Base-by-base conservation (phyloP, 2,113 vertebrate species). In the Struthio camelus region DNA sequence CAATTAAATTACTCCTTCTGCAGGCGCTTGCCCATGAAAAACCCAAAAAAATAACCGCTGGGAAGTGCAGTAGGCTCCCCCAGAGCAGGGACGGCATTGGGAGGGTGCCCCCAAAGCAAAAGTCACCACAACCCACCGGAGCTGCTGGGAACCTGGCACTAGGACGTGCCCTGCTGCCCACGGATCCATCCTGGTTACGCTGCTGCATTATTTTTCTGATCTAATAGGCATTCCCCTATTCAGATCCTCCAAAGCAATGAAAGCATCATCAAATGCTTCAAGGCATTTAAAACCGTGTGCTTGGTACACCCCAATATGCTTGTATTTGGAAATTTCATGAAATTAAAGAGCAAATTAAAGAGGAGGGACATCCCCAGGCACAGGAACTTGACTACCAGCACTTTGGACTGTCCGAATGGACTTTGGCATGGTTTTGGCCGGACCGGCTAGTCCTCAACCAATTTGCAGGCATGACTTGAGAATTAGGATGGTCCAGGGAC, bases 41-140 rank as follows among this genome's bases (percentile, higher is more conserved):
- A 9, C 2, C 3, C 8, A 6, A 10, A 30, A n/a, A 95, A 94
- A 80, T 89, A 27, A 94, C 73, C 87, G 62, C 87, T 90, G 66
- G 78, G 93, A 96, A 96, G 94, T 96, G 89, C 90, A 92, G 71
- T 61, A 77, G 94, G 76, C 38, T 92, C 82, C 34, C 0, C 1
- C 3, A 78, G 90, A 94, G 64, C 65, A 56, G 50, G 32, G 18
- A 58, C 9, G n/a, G 76, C 40, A 91, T 71, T 32, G 62, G 66
- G 77, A 5, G 22, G 89, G 11, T 58, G 96, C 92, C 65, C 54
- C 91, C 70, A 2, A 89, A 73, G 80, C 40, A 48, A 73, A 44
- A 89, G 61, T 48, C 82, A 53, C 32, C 1, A 5, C 4, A 18
- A 62, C 42, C 51, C 81, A 72, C 30, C 4, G 3, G 16, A 10